Evolutionary conservation across 2,888 invertebrate species (phyloP).

Genomic region (Diloba caeruleocephala): DNA sequence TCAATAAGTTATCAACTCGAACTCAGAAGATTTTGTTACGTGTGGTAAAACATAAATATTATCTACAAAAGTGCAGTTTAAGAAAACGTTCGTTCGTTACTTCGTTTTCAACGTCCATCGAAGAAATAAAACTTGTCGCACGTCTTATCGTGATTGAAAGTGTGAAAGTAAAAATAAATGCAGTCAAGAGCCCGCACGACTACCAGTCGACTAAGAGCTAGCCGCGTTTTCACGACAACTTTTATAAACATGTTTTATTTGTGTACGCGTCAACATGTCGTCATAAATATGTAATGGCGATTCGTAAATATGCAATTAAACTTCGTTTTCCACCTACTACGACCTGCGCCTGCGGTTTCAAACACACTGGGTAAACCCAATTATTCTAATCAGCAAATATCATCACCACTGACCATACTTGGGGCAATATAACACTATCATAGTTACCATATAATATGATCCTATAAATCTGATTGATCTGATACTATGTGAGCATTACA

Average conservation of each 20-base stretch:
- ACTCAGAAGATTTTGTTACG: slow-evolving; percentile 25
- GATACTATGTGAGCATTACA: no score
- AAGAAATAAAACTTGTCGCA: slow-evolving; percentile 59
- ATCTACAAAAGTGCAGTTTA: slow-evolving; percentile 44
- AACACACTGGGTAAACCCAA: no score
- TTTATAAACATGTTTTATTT: slow-evolving; percentile 39
- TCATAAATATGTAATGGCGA: slow-evolving; percentile 3
- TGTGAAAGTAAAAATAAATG: slow-evolving; percentile 67
- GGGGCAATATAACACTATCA: no score
- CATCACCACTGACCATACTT: no score
- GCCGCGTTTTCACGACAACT: slow-evolving; percentile 49
- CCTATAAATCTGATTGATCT: no score
- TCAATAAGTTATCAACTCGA: slow-evolving; percentile 5
- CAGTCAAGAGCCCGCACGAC: slow-evolving; percentile 35
- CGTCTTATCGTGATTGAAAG: slow-evolving; percentile 60
- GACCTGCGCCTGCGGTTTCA: no score
- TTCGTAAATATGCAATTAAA: neutral
- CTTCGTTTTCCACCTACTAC: no score
- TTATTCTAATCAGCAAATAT: no score
- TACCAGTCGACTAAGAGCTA: slow-evolving; percentile 23
- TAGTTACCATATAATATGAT: no score
- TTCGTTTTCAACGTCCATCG: slow-evolving; percentile 37
- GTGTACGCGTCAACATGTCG: slow-evolving; percentile 5
- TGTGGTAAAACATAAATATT: slow-evolving; percentile 34
- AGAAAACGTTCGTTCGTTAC: slow-evolving; percentile 53